Evolutionary conservation across 2,113 vertebrate species (phyloP).

Genomic region (Trichechus manatus): DNA sequence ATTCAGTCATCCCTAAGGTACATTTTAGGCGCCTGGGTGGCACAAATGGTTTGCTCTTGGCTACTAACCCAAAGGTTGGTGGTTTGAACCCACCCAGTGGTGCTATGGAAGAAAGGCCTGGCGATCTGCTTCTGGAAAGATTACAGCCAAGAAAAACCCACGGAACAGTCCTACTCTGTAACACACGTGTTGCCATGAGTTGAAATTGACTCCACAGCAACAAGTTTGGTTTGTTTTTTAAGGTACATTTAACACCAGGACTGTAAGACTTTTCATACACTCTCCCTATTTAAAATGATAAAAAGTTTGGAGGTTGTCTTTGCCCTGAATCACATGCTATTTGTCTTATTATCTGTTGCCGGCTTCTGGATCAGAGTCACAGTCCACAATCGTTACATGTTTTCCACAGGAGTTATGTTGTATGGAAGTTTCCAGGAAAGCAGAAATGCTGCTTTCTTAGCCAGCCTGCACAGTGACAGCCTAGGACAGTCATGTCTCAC

Average conservation of each 20-base stretch:
- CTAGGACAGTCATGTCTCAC: neutral
- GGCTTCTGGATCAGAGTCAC: neutral
- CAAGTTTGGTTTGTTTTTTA: neutral
- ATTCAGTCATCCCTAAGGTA: neutral
- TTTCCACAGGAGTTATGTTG: neutral
- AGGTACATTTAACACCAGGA: neutral
- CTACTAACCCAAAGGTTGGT: too few relatives aligned
- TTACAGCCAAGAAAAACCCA: too few relatives aligned
- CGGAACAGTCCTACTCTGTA: neutral
- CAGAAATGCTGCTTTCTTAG: neutral
- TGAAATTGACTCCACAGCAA: neutral
- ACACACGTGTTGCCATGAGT: neutral
- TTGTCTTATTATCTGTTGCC: neutral
- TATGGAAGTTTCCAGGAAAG: neutral
- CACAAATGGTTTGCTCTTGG: too few relatives aligned
- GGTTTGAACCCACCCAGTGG: too few relatives aligned
- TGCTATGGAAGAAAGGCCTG: too few relatives aligned
- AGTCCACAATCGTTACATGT: neutral
- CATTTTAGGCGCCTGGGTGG: neutral
- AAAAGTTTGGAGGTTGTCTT: neutral
- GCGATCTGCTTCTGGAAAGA: too few relatives aligned
- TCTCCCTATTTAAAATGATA: neutral
- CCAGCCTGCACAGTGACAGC: too few relatives aligned
- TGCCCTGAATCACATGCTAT: neutral
- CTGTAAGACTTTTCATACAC: neutral